Evolutionary conservation across 2,888 invertebrate species (phyloP), one percentile per base, ranked within the genome.

Genomic region (Stramonita haemastoma): DNA sequence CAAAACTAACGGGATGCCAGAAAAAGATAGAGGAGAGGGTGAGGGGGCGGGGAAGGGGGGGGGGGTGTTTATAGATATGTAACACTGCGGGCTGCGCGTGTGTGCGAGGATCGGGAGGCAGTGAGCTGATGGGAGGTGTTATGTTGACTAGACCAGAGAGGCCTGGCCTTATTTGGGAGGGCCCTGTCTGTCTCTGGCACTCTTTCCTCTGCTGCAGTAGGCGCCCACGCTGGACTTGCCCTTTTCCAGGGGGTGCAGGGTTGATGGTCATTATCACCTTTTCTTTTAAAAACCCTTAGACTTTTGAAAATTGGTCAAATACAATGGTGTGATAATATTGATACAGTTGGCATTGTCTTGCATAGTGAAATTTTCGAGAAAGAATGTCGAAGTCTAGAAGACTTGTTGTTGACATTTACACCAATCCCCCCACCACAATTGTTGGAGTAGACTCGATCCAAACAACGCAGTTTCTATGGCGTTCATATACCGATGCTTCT

Each of bases 121-220:
- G 79, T 0, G 79, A 15, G 79, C 46, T 46, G 36, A 17, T 29
- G 36, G 81, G 36, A 22, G 81, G 77, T 34, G 32, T 79, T 46
- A 29, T 46, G 81, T 13, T 83, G 36, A 83, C 81, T 83, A 22
- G 22, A 29, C 36, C 17, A 79, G 79, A 57, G 85, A 85, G 85
- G 84, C 85, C 85, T 89, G 70, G 77, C 89, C 89, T 89, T 89
- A 89, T 89, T 89, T 89, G 89, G 89, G 89, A 89, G 89, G 34
- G 29, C 83, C 89, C 89, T 73, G 46, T 89, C 85, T 57, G 29
- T 57, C 70, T 70, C 85, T 70, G 84, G 89, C 89, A 77, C 84
- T 84, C 11, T 46, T 46, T n/a, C 77, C 85, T 15, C 36, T 85
- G 85, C 85, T 89, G 89, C 89, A 89, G 89, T 85, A 70, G 13